Conservation (phyloP, 2,113 vertebrate genomes). For the Heterochromis multidens region DNA sequence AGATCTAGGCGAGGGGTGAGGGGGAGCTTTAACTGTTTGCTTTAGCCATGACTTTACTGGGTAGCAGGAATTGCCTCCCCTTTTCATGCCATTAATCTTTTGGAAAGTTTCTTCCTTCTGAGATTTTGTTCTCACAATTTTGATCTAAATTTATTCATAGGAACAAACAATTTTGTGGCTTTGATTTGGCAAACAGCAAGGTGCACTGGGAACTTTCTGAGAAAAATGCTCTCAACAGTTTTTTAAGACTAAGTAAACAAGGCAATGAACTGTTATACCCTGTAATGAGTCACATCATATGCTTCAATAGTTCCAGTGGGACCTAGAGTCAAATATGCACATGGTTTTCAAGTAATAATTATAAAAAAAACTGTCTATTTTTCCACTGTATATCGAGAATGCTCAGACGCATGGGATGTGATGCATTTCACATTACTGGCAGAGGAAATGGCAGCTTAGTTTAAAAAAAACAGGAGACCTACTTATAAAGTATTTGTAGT, state of each 20-base stretch:
- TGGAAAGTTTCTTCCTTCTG: slow-evolving; percentile 44
- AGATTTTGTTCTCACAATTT: slow-evolving; percentile 48
- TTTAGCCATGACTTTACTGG: slow-evolving; percentile 51
- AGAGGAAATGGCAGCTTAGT: not conserved
- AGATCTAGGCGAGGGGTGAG: slow-evolving; percentile 36
- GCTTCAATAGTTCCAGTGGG: slow-evolving; percentile 15
- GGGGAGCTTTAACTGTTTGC: slow-evolving; percentile 41
- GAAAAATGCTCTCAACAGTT: slow-evolving; percentile 9
- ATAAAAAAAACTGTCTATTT: slow-evolving; percentile 27
- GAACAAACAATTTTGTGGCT: slow-evolving; percentile 41
- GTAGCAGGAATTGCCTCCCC: slow-evolving; percentile 41
- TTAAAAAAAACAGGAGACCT: not conserved
- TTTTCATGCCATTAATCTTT: slow-evolving; percentile 59
- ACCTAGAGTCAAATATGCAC: not conserved
- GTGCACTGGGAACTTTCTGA: slow-evolving; percentile 13
- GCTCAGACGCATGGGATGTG: not conserved
- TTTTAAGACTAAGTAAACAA: slow-evolving; percentile 38
- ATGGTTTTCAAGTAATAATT: slow-evolving; percentile 21
- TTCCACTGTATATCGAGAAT: slow-evolving; percentile 38
- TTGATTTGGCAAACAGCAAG: slow-evolving; percentile 48
- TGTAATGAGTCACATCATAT: slow-evolving; percentile 22
- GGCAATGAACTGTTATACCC: slow-evolving; percentile 16
- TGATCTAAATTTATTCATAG: slow-evolving; percentile 35
- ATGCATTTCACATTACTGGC: slow-evolving; percentile 51
- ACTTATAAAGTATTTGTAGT: not conserved